These are phyloP conservation scores for Morus bassanus DNA, from an alignment of 2,797 vertebrate species.

Conservation along the genomic window DNA sequence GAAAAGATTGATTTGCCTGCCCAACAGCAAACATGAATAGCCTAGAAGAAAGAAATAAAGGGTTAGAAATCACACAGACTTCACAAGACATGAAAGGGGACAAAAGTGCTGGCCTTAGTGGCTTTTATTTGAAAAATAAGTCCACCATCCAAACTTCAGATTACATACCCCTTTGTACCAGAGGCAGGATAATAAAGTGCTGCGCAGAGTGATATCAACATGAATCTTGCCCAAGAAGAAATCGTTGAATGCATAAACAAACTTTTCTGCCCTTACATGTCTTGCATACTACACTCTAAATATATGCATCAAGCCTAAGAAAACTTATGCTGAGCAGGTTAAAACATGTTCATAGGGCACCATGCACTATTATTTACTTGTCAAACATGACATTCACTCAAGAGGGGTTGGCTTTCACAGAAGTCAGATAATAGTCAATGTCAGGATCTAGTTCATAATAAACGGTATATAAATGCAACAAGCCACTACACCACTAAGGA, in stretches of 20 bases:
- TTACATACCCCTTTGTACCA: constrained; percentile 24
- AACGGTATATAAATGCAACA: not conserved
- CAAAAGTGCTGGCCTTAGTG: constrained; percentile 34
- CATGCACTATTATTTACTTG: constrained; percentile 31
- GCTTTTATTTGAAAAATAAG: constrained; percentile 37
- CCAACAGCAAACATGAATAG: constrained; percentile 47
- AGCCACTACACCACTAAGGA: not conserved
- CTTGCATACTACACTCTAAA: not conserved
- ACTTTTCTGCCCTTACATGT: not conserved
- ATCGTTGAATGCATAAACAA: not conserved
- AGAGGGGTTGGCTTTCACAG: not conserved
- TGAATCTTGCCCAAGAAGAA: constrained; percentile 1
- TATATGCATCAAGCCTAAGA: not conserved
- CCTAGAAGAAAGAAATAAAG: constrained; percentile 35
- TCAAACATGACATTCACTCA: constrained; percentile 15
- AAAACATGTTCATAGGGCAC: not conserved
- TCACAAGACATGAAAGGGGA: constrained; percentile 29
- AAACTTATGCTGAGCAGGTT: not conserved
- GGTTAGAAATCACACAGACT: constrained; percentile 50
- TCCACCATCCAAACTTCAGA: not conserved
- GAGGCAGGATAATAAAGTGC: constrained; percentile 33
- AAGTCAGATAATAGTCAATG: not conserved
- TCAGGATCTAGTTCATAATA: constrained; percentile 21
- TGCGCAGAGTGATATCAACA: not conserved
- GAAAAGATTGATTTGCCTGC: constrained; percentile 42